These are phyloP conservation scores for Drepanosiphum platanoidis DNA, from an alignment of 2,888 invertebrate genomes.

Conservation along the genomic window DNA sequence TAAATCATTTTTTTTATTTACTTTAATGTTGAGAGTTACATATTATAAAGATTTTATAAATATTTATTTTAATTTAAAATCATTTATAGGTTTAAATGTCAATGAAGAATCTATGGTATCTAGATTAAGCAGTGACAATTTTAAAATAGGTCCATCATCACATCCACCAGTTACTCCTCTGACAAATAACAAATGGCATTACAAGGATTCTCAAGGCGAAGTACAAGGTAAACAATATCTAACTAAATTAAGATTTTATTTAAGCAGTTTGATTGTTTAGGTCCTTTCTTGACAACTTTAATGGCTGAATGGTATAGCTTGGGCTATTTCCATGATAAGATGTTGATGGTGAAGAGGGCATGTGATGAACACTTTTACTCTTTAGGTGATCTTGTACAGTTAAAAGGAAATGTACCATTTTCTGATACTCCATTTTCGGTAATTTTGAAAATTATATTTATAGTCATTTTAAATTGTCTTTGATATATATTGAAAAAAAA, in stretches of 20 bases:
- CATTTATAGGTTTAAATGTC: conserved; percentile 50
- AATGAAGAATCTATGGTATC: conserved; percentile 60
- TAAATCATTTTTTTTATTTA: too few relatives aligned
- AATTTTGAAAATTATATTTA: conserved; percentile 66
- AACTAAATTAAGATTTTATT: background rate
- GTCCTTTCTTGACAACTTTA: conserved; percentile 88
- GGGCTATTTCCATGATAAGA: conserved; percentile 85
- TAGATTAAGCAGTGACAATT: conserved; percentile 55
- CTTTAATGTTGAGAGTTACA: too few relatives aligned
- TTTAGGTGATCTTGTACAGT: conserved; percentile 81
- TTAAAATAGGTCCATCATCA: conserved; percentile 46
- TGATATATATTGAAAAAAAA: background rate
- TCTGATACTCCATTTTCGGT: conserved; percentile 68
- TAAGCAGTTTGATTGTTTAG: conserved; percentile 65
- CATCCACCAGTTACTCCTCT: conserved; percentile 42
- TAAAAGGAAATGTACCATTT: conserved; percentile 73
- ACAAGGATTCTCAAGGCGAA: conserved; percentile 87
- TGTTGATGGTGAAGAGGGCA: conserved; percentile 81
- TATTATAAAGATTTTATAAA: too few relatives aligned
- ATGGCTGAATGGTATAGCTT: conserved; percentile 96
- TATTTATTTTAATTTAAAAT: background rate
- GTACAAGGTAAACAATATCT: conserved; percentile 72
- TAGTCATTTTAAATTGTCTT: background rate
- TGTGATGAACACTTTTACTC: conserved; percentile 83
- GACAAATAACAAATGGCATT: conserved; percentile 81